Conservation (phyloP, 2,797 vertebrate species). For the Psittacula derbiana region DNA sequence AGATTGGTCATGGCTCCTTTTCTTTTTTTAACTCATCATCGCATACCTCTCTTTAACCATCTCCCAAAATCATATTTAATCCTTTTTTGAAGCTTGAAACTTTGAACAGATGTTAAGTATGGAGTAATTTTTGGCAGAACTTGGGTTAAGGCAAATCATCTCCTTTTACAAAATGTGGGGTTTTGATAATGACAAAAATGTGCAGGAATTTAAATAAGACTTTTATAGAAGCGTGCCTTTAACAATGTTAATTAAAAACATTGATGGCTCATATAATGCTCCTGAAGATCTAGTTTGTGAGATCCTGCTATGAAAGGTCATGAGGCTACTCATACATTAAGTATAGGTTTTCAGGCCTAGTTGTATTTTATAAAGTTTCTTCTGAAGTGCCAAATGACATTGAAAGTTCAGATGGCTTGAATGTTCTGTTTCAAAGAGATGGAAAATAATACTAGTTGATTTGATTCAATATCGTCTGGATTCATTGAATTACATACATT, state of each 20-base stretch:
- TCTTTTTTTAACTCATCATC: neutral
- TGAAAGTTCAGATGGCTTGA: slow-evolving; percentile 10
- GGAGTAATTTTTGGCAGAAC: neutral
- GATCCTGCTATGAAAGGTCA: neutral
- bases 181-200: neutral
- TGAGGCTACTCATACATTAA: neutral
- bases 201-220: neutral
- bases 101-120: neutral
- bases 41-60: neutral
- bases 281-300: neutral
- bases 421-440: neutral
- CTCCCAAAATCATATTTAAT: neutral
- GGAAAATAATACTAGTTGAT: slow-evolving; percentile 12
- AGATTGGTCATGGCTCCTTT: neutral
- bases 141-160: neutral
- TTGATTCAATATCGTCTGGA: slow-evolving; percentile 9
- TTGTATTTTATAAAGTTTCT: neutral
- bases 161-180: neutral
- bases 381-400: neutral
- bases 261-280: neutral
- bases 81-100: neutral
- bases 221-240: neutral
- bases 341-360: neutral
- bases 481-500: slow-evolving; percentile 23
- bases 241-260: neutral